Conservation (phyloP, 2,888 invertebrate species). For the Habrosyne pyritoides region DNA sequence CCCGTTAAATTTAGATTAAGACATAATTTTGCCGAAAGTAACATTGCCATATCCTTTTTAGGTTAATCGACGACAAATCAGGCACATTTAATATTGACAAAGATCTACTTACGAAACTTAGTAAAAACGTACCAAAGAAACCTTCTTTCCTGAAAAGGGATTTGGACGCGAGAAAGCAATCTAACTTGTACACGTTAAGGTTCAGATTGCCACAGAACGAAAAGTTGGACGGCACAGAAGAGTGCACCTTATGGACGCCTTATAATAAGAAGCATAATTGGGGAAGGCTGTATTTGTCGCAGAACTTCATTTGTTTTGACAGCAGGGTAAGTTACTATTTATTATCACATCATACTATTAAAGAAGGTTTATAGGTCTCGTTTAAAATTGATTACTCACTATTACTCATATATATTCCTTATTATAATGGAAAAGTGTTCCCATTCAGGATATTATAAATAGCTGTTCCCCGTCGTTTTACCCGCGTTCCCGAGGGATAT, state of each 20-base stretch:
- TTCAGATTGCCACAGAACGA: conserved; percentile 94
- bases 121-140: conserved; percentile 94
- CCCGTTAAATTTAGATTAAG: too few species aligned
- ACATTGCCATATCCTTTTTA: too few species aligned
- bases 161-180: conserved; percentile 96
- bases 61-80: conserved; percentile 95
- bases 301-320: conserved; percentile 97
- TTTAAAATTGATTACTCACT: too few species aligned
- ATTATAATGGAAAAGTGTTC: too few species aligned
- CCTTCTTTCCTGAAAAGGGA: conserved; percentile 96
- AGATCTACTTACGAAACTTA: conserved; percentile 91
- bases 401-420: too few species aligned
- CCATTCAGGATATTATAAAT: too few species aligned
- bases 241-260: conserved; percentile 96
- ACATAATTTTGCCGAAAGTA: too few species aligned
- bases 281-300: conserved; percentile 95
- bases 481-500: too few species aligned
- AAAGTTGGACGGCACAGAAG: conserved; percentile 96
- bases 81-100: conserved; percentile 93
- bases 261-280: conserved; percentile 95
- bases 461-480: too few species aligned
- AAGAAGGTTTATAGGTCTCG: too few species aligned
- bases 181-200: conserved; percentile 93
- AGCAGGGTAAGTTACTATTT: conserved; percentile 90
- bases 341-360: background rate